These are phyloP conservation scores for Corella eumyota DNA, from an alignment of 23 tunicate genomes.

Conservation along the genomic window DNA sequence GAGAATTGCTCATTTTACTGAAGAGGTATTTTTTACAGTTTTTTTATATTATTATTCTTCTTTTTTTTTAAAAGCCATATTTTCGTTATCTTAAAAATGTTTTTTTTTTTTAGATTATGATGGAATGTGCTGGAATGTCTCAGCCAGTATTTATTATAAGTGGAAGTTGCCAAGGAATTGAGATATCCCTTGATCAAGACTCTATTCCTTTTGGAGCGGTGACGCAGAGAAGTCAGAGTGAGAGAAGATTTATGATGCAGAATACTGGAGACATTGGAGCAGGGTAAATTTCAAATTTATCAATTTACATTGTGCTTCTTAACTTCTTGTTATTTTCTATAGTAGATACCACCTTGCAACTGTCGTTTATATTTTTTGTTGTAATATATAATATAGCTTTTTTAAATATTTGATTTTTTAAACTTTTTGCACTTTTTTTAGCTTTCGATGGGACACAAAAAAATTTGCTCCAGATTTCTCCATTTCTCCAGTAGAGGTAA, in stretches of 20 bases:
- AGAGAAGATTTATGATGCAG: slow-evolving; percentile 65
- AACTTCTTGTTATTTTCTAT: not conserved
- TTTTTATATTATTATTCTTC: not conserved
- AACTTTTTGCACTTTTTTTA: too few species aligned
- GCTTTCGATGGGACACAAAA: slow-evolving; percentile 71
- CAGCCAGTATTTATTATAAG: slow-evolving; percentile 79
- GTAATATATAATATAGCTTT: not conserved
- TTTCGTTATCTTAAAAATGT: too few species aligned
- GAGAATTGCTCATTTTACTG: slow-evolving; percentile 73
- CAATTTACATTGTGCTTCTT: too few species aligned
- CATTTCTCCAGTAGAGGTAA: slow-evolving; percentile 46
- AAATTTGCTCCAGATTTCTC: slow-evolving; percentile 78
- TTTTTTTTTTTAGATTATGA: slow-evolving; percentile 38
- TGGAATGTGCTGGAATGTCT: slow-evolving; percentile 96
- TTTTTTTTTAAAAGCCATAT: not conserved
- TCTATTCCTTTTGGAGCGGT: slow-evolving; percentile 96
- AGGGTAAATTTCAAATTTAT: slow-evolving; percentile 37
- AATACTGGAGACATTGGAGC: slow-evolving; percentile 95
- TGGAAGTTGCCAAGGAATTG: slow-evolving; percentile 94
- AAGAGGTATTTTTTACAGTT: slow-evolving; percentile 37
- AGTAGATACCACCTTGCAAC: not conserved
- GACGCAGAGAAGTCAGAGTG: slow-evolving; percentile 48
- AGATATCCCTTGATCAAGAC: slow-evolving; percentile 87
- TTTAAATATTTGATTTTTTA: not conserved
- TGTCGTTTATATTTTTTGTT: not conserved